A percentile compares a stretch with the other conserved stretches of the same genome.
phyloP scores from a whole-genome alignment of 2,113 vertebrate genomes.

The Zosterops pallidus region DNA sequence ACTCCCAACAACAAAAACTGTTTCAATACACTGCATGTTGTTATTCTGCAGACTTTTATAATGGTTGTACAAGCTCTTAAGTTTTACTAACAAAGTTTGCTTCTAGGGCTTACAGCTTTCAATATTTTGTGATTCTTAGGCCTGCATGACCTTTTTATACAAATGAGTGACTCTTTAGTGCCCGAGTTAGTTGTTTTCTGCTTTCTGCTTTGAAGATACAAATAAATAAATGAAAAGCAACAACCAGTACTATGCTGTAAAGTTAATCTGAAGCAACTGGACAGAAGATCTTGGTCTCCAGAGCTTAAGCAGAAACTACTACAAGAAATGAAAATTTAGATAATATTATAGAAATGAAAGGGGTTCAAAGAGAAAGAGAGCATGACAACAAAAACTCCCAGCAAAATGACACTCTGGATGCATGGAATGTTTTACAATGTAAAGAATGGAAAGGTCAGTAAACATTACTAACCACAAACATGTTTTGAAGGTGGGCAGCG shows the following conservation, averaged over 20 bases:
- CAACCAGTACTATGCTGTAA: neutral
- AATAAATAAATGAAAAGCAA: neutral
- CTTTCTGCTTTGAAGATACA: neutral
- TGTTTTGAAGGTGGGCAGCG: neutral
- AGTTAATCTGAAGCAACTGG: neutral
- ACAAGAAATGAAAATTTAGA: neutral
- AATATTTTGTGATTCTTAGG: neutral
- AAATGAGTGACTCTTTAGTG: neutral
- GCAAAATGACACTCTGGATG: neutral
- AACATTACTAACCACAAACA: neutral
- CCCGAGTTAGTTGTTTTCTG: neutral
- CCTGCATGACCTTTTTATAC: neutral
- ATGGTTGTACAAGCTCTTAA: neutral
- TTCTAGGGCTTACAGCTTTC: neutral
- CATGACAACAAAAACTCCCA: neutral
- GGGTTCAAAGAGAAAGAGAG: neutral
- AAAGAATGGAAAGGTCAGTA: neutral
- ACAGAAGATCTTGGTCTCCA: neutral
- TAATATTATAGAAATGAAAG: neutral
- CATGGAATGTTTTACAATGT: neutral
- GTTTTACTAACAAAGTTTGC: neutral
- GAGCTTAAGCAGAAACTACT: neutral
- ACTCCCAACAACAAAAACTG: neutral
- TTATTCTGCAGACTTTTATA: neutral
- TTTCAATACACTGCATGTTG: neutral